phyloP scores from a whole-genome alignment of 2,888 invertebrate species.

The Thymelicus lineola region DNA sequence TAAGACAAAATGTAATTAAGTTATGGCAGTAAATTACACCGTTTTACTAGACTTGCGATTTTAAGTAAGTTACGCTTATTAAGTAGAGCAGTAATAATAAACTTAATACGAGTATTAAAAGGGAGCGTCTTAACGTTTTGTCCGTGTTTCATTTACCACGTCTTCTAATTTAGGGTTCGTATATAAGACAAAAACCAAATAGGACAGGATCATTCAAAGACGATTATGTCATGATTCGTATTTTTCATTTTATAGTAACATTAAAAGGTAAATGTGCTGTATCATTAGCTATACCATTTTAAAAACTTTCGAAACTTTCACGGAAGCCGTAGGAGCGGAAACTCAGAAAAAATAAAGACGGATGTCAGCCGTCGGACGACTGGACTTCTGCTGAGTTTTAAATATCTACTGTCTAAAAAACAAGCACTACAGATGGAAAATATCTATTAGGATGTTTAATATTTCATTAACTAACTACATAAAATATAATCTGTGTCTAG shows the following conservation, averaged over 20 bases:
- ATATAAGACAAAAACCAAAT: too few species aligned
- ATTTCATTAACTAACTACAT: too few species aligned
- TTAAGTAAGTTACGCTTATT: conserved; percentile 17
- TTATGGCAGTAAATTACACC: conserved; percentile 34
- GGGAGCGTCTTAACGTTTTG: too few species aligned
- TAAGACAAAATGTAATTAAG: conserved; percentile 38
- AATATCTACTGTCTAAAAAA: conserved; percentile 2
- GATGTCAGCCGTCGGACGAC: conserved; percentile 22
- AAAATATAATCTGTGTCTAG: too few species aligned
- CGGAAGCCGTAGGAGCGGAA: conserved; percentile 22
- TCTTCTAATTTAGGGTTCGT: too few species aligned
- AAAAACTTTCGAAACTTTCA: conserved; percentile 22
- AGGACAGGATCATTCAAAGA: too few species aligned
- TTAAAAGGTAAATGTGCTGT: not conserved
- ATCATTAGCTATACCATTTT: conserved; percentile 25
- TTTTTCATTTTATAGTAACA: too few species aligned
- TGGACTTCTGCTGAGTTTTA: conserved; percentile 20
- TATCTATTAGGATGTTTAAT: too few species aligned
- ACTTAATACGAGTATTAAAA: not conserved
- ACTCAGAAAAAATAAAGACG: conserved; percentile 22
- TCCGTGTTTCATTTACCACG: too few species aligned
- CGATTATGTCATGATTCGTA: too few species aligned
- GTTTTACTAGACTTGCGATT: conserved; percentile 28
- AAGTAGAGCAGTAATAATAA: not conserved
- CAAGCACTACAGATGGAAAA: too few species aligned